A percentile compares a stretch with the other conserved stretches of the same genome.
Conservation (phyloP, 1,140 invertebrate genomes). For the Anadara kagoshimensis region DNA sequence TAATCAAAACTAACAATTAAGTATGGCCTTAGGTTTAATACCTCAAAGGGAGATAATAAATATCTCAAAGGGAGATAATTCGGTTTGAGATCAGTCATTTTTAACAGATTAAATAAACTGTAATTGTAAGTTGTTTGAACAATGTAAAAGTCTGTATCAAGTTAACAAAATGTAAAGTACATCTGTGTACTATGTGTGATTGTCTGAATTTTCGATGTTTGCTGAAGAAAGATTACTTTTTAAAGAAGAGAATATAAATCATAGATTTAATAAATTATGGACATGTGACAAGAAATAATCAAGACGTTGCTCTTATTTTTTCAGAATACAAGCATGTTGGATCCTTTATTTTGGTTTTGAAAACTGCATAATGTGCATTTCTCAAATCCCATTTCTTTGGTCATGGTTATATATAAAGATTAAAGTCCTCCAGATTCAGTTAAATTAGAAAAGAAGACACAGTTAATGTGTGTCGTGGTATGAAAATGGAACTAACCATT, state of each 20-base stretch:
- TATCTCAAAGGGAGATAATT: background rate
- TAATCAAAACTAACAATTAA: background rate
- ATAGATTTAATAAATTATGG: too few relatives aligned
- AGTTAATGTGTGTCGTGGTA: background rate
- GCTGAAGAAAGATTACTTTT: too few relatives aligned
- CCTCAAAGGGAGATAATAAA: background rate
- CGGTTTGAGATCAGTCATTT: background rate
- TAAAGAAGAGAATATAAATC: too few relatives aligned
- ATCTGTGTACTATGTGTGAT: too few relatives aligned
- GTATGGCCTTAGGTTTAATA: background rate
- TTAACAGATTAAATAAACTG: background rate
- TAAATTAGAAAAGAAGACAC: background rate
- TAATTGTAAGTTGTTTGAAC: background rate
- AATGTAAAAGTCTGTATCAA: background rate
- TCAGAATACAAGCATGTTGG: too few relatives aligned
- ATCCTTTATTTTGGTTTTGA: too few relatives aligned
- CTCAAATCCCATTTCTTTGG: background rate
- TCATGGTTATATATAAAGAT: background rate
- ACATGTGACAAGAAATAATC: too few relatives aligned
- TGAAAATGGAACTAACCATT: background rate
- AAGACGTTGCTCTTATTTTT: too few relatives aligned
- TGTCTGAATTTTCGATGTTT: too few relatives aligned
- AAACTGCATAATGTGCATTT: background rate
- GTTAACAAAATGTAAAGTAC: too few relatives aligned
- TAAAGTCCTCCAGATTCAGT: background rate